Evolutionary conservation across 2,888 invertebrate genomes (phyloP), one percentile per base, ranked within the genome.

Genomic region (Sepioteuthis lessoniana): DNA sequence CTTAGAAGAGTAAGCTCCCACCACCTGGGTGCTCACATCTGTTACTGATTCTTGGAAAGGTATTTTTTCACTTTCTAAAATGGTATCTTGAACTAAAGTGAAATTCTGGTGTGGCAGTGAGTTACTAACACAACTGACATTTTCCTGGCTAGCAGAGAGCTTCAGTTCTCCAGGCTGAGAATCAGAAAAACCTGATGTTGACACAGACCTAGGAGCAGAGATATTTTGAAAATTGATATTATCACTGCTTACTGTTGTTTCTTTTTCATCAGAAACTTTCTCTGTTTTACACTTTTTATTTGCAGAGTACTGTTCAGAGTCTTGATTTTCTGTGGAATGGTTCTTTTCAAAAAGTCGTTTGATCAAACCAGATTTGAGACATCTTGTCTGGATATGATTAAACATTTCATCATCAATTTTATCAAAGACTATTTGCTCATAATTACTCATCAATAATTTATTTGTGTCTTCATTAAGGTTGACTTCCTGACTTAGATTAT

Each of bases 331-430:
- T 35, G 16, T n/a, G n/a, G 16, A 76, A 76, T n/a, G n/a, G 16
- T 35, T 35, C 19, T 76, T n/a, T n/a, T 76, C 76, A 76, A 76
- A 76, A 76, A 42, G 38, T 4, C 90, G 90, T 31, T 76, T 93
- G 50, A 93, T 60, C 25, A 38, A 38, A n/a, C 38, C 21, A 35
- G 93, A 93, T 31, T 93, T 93, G 8, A 93, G 60, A 31, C 50
- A n/a, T 1, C 93, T n/a, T n/a, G 93, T 50, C 28, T 28, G 38
- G n/a, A 90, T 25, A 50, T 94, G 42, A 47, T 35, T 37, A 90
- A 55, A 90, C 42, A 90, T 35, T 92, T 94, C 37, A 42, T 60
- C 46, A 35, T 91, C 94, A 91, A 90, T 91, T 35, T 92, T 47
- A 55, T 46, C 60, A n/a, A 76, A 35, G 13, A n/a, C n/a, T 76